Conservation (phyloP, 2,888 invertebrate genomes). For the Venustoraphidia nigricollis region DNA sequence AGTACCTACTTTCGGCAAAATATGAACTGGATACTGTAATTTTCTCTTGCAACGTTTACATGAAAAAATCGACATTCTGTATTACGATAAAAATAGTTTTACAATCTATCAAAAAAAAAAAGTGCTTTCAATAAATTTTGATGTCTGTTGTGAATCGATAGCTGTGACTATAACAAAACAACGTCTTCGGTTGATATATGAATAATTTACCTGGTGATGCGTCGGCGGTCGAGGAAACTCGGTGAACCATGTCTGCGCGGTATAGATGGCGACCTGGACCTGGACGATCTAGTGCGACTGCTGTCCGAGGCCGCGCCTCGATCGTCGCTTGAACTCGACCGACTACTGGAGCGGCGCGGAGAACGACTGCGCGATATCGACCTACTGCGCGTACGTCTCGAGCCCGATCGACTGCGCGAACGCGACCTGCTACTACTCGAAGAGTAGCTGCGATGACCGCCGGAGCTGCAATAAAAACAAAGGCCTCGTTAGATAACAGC, state of each 20-base stretch:
- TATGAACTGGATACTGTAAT: too few species aligned
- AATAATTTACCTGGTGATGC: constrained; percentile 76
- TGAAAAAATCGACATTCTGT: too few species aligned
- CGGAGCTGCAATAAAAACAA: constrained; percentile 12
- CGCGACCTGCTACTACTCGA: constrained; percentile 18
- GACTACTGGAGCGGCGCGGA: constrained; percentile 32
- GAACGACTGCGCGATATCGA: constrained; percentile 26
- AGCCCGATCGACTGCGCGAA: constrained; percentile 15
- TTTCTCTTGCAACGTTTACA: too few species aligned
- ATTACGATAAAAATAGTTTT: too few species aligned
- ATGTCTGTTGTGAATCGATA: too few species aligned
- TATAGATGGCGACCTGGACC: constrained; percentile 75
- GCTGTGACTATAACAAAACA: too few species aligned
- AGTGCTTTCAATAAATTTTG: too few species aligned
- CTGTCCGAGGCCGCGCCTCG: constrained; percentile 33
- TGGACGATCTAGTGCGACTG: constrained; percentile 36
- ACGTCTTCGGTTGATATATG: too few species aligned
- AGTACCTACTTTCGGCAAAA: too few species aligned
- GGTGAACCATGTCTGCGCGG: constrained; percentile 86
- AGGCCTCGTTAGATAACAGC: neutral
- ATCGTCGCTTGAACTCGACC: constrained; percentile 30
- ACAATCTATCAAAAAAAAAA: too few species aligned
- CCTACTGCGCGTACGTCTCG: constrained; percentile 23
- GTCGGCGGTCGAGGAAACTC: constrained; percentile 79
- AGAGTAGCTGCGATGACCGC: constrained; percentile 16